These are phyloP conservation scores for Drosophila longiperda DNA, from an alignment of 2,888 invertebrate species.

Conservation along the genomic window DNA sequence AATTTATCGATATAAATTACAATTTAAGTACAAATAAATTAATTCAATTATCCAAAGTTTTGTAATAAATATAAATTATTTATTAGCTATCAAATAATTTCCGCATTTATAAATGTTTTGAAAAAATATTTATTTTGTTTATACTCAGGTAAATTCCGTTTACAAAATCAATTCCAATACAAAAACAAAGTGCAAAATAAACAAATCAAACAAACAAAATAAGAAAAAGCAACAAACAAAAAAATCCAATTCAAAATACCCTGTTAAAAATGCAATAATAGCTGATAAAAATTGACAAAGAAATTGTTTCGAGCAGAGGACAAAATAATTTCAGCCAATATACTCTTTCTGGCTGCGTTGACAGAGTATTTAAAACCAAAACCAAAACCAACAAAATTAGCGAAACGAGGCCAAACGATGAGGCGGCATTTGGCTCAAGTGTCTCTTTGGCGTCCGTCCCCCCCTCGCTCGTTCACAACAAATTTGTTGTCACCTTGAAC, in stretches of 20 bases:
- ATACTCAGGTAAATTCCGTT: not conserved
- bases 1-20: not conserved
- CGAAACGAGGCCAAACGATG: slow-evolving; percentile 66
- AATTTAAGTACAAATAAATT: not conserved
- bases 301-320: not conserved
- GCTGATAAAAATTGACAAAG: not conserved
- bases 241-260: not conserved
- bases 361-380: not conserved
- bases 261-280: not conserved
- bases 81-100: not conserved
- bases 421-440: slow-evolving; percentile 70
- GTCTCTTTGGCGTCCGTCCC: slow-evolving; percentile 15
- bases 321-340: not conserved
- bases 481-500: slow-evolving; percentile 78
- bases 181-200: too few relatives aligned
- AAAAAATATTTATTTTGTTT: not conserved
- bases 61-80: not conserved
- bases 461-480: slow-evolving; percentile 11
- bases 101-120: not conserved
- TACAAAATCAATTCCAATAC: not conserved
- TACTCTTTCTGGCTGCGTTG: not conserved
- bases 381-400: slow-evolving; percentile 16
- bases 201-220: not conserved
- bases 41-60: not conserved
- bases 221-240: not conserved